These are phyloP conservation scores for Hippocampus barbouri DNA, from an alignment of 2,113 vertebrate genomes.

Conservation along the genomic window DNA sequence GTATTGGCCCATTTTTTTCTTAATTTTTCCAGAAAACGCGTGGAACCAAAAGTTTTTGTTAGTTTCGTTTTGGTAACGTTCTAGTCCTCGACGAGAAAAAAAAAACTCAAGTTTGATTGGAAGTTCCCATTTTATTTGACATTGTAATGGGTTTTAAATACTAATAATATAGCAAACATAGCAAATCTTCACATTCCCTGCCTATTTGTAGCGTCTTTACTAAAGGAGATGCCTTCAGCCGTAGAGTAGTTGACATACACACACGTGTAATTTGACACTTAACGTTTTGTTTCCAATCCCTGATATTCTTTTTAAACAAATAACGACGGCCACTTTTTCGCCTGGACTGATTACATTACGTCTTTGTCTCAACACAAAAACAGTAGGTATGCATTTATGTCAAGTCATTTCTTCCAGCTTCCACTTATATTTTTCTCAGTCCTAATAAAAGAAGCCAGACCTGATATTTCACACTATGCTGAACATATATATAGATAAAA, in stretches of 20 bases:
- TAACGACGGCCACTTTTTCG: slow-evolving; percentile 76
- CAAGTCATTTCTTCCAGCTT: slow-evolving; percentile 80
- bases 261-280: slow-evolving; percentile 73
- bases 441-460: slow-evolving; percentile 40
- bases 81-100: background rate
- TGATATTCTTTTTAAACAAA: slow-evolving; percentile 30
- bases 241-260: slow-evolving; percentile 84
- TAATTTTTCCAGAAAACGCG: slow-evolving; percentile 53
- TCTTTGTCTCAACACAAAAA: slow-evolving; percentile 28
- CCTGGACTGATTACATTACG: slow-evolving; percentile 75
- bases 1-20: slow-evolving; percentile 61
- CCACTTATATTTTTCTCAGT: slow-evolving; percentile 53
- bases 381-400: slow-evolving; percentile 72
- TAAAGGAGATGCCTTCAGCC: slow-evolving; percentile 80
- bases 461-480: slow-evolving; percentile 75
- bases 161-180: slow-evolving; percentile 73
- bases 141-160: background rate
- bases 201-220: slow-evolving; percentile 95
- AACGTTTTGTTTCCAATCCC: slow-evolving; percentile 40
- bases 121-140: slow-evolving; percentile 47
- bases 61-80: too few species aligned
- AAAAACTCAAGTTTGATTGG: slow-evolving; percentile 74
- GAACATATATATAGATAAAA: slow-evolving; percentile 52
- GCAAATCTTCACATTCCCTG: slow-evolving; percentile 89
- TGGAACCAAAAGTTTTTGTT: slow-evolving; percentile 52